Conservation (phyloP, 2,888 invertebrate genomes). For the Syrphus vitripennis region DNA sequence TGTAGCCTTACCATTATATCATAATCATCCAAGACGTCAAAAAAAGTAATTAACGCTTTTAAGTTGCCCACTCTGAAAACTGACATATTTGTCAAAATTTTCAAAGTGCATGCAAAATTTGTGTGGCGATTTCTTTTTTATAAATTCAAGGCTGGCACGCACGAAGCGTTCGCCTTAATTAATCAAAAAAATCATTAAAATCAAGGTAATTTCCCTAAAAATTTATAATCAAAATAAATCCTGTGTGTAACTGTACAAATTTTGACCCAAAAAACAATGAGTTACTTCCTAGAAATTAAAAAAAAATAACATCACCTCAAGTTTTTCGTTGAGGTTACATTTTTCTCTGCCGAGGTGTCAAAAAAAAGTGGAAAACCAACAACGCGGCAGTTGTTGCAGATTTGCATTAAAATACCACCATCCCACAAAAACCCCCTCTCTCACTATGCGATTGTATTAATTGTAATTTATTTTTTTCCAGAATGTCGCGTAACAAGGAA, state of each 20-base stretch:
- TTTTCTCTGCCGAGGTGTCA: conserved; percentile 65
- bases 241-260: background rate
- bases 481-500: conserved; percentile 87
- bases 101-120: conserved; percentile 23
- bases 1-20: background rate
- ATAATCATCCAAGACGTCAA: background rate
- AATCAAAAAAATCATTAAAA: conserved; percentile 74
- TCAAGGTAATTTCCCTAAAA: conserved; percentile 41
- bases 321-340: conserved; percentile 61
- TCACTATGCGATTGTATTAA: background rate
- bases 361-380: conserved; percentile 36
- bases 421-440: background rate
- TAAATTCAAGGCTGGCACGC: conserved; percentile 80
- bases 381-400: conserved; percentile 60
- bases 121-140: conserved; percentile 75
- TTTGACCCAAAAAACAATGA: background rate
- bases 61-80: background rate
- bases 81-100: conserved; percentile 55
- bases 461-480: conserved; percentile 68
- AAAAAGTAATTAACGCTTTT: background rate
- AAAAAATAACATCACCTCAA: background rate
- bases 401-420: conserved; percentile 38
- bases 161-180: conserved; percentile 78
- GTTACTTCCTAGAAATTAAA: background rate
- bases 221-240: background rate